These are phyloP conservation scores for Euschistus heros DNA, from an alignment of 1,140 invertebrate genomes.

Conservation along the genomic window DNA sequence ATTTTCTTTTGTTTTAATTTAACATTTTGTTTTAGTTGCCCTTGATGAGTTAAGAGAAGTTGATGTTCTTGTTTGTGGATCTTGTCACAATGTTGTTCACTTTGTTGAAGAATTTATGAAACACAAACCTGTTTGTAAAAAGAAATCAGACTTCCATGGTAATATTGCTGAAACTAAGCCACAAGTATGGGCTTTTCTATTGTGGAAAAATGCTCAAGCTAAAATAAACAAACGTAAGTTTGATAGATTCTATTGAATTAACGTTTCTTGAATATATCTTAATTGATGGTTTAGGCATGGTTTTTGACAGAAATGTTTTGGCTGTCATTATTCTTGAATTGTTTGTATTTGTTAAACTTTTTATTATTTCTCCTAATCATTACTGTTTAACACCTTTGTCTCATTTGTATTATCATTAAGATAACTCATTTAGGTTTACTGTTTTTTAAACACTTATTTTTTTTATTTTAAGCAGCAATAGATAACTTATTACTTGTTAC, in stretches of 20 bases:
- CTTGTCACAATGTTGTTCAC: constrained; percentile 65
- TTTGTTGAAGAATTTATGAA: constrained; percentile 65
- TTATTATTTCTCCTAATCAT: too few species aligned
- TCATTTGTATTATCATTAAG: too few species aligned
- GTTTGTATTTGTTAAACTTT: too few species aligned
- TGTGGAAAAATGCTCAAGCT: constrained; percentile 61
- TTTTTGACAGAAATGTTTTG: too few species aligned
- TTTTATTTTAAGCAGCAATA: too few species aligned
- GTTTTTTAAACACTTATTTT: too few species aligned
- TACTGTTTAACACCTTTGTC: too few species aligned
- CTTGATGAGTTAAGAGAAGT: constrained; percentile 60
- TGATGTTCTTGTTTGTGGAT: constrained; percentile 68
- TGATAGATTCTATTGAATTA: not conserved
- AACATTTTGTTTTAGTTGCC: constrained; percentile 43
- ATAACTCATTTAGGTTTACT: too few species aligned
- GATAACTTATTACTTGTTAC: too few species aligned
- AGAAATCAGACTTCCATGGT: constrained; percentile 43
- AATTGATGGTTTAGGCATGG: too few species aligned
- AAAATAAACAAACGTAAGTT: constrained; percentile 22
- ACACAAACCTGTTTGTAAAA: constrained; percentile 50
- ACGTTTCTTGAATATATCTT: constrained; percentile 37
- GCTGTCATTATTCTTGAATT: too few species aligned
- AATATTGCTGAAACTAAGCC: constrained; percentile 55
- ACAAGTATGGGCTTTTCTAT: constrained; percentile 69
- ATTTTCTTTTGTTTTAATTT: constrained; percentile 14